Percentiles rank a stretch among this genome's conserved stretches.
phyloP scores from a whole-genome alignment of 2,888 invertebrate genomes.

The Shargacucullia verbasci region DNA sequence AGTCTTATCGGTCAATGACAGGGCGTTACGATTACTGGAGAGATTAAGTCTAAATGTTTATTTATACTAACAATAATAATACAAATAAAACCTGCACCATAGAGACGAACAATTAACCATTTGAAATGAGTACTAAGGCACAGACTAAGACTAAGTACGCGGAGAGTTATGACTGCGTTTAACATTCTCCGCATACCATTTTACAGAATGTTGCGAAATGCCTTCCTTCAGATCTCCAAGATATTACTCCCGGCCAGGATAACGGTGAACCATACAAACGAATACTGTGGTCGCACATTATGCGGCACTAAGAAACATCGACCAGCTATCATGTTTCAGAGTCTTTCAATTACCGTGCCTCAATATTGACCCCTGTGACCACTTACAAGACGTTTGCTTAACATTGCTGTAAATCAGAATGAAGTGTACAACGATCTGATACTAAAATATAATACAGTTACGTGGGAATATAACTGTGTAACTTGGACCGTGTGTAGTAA shows the following conservation, averaged over 20 bases:
- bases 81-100: no score
- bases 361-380: conserved; percentile 43
- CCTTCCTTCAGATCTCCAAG: conserved; percentile 42
- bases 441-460: conserved; percentile 23
- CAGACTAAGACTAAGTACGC: neutral
- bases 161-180: conserved; percentile 4
- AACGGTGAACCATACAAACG: conserved; percentile 43
- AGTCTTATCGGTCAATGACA: neutral
- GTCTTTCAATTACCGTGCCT: conserved; percentile 43
- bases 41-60: no score
- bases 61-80: neutral
- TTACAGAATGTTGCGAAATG: conserved; percentile 31
- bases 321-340: conserved; percentile 48
- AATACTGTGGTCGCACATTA: conserved; percentile 44
- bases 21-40: neutral
- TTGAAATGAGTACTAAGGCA: neutral
- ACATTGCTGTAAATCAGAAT: conserved; percentile 23
- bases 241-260: conserved; percentile 40
- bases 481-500: conserved; percentile 11
- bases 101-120: no score
- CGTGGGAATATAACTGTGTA: conserved; percentile 34
- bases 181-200: conserved; percentile 21
- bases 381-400: conserved; percentile 14
- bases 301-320: conserved; percentile 30
- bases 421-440: conserved; percentile 14